Base-by-base conservation (phyloP, 1,140 invertebrate genomes). In the Philopotamus ludificatus region DNA sequence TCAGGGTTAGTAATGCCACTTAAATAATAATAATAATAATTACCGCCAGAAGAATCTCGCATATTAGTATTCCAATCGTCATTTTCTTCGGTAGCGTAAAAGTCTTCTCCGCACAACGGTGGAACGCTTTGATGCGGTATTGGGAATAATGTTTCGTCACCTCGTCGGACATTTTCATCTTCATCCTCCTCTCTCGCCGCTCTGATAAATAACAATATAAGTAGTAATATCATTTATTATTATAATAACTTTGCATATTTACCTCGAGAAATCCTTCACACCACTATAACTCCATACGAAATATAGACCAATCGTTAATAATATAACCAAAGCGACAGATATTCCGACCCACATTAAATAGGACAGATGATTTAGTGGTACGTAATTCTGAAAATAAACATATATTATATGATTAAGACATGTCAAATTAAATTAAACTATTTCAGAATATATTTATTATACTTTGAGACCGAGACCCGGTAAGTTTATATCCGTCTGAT, bases 61-160 rank as follows among this genome's bases (percentile, higher is more conserved):
- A 51, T 2, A 28, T 47, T 20, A 62, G 3, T 16, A 9, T 23
- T 28, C 67, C 63, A 66, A n/a, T n/a, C n/a, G 10, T 12, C 21
- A 16, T 26, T 42, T 15, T 69, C 67, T 12, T 66, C 63, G 16
- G 57, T n/a, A 3, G 20, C 25, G 42, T 55, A 65, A 1, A 50
- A 28, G 26, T 69, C 63, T 16, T 20, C 16, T 2, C 44, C 63
- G 39, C 44, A 66, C 8, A 70, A 39, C 0, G 68, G 61, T 8
- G 68, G 68, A 8, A 70, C 44, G 26, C 7, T 15, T 47, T 70
- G 64, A 49, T 70, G 55, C 20, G 64, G 64, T 16, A 42, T 61
- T 15, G 64, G 64, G 44, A 64, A 70, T 16, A 70, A 21, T 2
- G 64, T 63, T 7, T 44, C 42, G n/a, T 63, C 42, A 55, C 64